phyloP scores from a whole-genome alignment of 2,888 invertebrate genomes.

The Drosophila infuscata region DNA sequence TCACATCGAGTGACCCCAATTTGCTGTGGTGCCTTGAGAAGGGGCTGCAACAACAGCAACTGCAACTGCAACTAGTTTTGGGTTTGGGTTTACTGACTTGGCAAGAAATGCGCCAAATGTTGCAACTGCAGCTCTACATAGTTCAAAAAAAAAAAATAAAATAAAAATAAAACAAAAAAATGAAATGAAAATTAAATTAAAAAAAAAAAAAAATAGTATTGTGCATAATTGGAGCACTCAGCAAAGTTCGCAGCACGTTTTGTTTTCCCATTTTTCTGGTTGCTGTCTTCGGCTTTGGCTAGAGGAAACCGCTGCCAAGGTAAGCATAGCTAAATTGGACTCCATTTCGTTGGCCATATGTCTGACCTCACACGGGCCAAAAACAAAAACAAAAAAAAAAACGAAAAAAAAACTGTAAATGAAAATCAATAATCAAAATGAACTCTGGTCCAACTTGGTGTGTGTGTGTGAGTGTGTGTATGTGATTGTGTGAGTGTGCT shows the following conservation, averaged over 20 bases:
- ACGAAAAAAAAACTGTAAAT: neutral
- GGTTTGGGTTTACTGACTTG: conserved; percentile 63
- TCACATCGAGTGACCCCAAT: conserved; percentile 71
- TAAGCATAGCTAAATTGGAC: conserved; percentile 37
- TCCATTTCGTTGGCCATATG: conserved; percentile 39
- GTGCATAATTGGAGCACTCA: conserved; percentile 70
- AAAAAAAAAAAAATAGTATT: conserved; percentile 4
- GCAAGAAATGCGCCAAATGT: conserved; percentile 74
- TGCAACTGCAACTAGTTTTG: conserved; percentile 29
- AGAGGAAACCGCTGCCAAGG: conserved; percentile 68
- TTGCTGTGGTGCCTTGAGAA: conserved; percentile 33
- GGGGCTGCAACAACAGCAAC: conserved; percentile 2
- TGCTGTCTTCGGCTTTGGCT: conserved; percentile 11
- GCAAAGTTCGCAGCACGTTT: conserved; percentile 45
- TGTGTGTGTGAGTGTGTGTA: neutral
- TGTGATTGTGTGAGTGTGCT: neutral
- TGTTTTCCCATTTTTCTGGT: conserved; percentile 26
- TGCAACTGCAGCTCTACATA: conserved; percentile 58
- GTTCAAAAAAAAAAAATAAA: neutral
- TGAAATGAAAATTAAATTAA: neutral
- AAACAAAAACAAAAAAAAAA: conserved; percentile 13
- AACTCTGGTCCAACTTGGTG: conserved; percentile 3
- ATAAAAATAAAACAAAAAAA: neutral
- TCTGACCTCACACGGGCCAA: conserved; percentile 39
- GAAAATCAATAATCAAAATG: conserved; percentile 21